Conservation (phyloP, 2,113 vertebrate species). For the Xyrauchen texanus region DNA sequence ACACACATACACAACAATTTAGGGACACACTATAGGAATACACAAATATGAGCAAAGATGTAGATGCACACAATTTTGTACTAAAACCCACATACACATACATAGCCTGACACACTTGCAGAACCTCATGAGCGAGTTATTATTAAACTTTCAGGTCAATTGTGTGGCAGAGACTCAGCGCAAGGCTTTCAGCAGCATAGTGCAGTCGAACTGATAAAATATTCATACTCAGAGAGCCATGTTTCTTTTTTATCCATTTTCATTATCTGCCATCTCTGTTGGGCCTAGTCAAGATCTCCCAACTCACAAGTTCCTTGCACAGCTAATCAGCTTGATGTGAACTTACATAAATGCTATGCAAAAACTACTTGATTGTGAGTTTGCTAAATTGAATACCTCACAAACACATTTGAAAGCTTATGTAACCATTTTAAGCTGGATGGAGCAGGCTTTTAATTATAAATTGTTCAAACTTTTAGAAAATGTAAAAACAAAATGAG, state of each 20-base stretch:
- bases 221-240: slow-evolving; percentile 85
- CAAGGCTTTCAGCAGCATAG: slow-evolving; percentile 82
- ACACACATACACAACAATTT: slow-evolving; percentile 29
- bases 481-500: no score
- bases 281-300: slow-evolving; percentile 75
- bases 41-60: neutral
- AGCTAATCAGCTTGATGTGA: no score
- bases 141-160: slow-evolving; percentile 90
- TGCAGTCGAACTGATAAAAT: slow-evolving; percentile 83
- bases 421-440: slow-evolving; percentile 25
- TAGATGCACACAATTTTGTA: neutral
- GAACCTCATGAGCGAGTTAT: slow-evolving; percentile 68
- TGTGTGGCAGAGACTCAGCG: slow-evolving; percentile 84
- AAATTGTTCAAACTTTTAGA: no score
- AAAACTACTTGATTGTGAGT: neutral
- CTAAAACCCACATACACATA: slow-evolving; percentile 44
- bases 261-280: slow-evolving; percentile 74
- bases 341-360: slow-evolving; percentile 1
- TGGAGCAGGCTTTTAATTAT: neutral
- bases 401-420: slow-evolving; percentile 7
- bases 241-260: slow-evolving; percentile 82
- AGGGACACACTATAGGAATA: neutral
- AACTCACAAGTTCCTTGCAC: slow-evolving; percentile 63
- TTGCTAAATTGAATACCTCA: neutral
- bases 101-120: no score